phyloP scores from a whole-genome alignment of 2,113 vertebrate genomes.

The Colinus virginianus region DNA sequence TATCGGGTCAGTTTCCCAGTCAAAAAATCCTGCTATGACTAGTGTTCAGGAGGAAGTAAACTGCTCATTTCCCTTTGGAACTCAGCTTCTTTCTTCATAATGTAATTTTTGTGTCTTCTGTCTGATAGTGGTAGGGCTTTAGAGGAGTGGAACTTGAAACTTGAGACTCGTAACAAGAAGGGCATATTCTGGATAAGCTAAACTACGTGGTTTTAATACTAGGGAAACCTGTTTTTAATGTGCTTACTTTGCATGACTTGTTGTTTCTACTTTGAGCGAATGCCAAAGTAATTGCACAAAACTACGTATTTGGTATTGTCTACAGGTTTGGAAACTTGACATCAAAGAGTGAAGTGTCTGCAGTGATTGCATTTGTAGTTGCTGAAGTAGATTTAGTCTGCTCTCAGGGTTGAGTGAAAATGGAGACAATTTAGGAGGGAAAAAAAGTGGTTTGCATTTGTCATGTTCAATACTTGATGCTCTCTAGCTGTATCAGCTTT shows the following conservation, averaged over 20 bases:
- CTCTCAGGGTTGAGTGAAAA: neutral
- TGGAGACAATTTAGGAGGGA: neutral
- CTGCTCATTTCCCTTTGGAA: neutral
- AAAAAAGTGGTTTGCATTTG: neutral
- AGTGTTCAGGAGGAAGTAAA: neutral
- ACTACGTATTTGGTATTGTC: neutral
- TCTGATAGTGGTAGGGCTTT: neutral
- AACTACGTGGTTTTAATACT: neutral
- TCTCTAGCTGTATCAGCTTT: neutral
- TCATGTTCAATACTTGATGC: accelerated
- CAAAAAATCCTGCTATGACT: neutral
- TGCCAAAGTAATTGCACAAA: neutral
- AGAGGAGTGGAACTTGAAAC: neutral
- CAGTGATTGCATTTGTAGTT: neutral
- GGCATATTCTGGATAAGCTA: neutral
- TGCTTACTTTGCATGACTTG: neutral
- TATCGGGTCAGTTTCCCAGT: neutral
- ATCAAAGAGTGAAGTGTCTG: neutral
- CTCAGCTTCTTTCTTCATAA: neutral
- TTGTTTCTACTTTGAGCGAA: neutral
- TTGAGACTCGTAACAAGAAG: neutral
- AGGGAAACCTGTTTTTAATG: neutral
- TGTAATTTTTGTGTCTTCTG: neutral
- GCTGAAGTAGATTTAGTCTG: neutral
- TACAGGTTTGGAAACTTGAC: neutral